Evolutionary conservation across 2,888 invertebrate genomes (phyloP), one percentile per base, ranked within the genome.

Genomic region (Caenorhabditis becei): DNA sequence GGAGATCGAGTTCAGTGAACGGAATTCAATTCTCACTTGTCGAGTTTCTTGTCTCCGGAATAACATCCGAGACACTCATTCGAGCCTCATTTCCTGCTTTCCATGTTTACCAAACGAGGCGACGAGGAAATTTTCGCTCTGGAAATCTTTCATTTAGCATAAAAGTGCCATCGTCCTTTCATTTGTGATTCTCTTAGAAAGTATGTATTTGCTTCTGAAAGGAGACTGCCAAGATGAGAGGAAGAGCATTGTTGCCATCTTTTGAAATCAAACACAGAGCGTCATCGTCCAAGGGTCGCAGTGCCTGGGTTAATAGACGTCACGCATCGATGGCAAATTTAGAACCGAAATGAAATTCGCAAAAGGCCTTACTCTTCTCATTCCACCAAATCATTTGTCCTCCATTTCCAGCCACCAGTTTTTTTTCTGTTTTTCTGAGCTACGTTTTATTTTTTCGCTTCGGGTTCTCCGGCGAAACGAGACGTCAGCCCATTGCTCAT

Each of bases 261-360:
- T 44, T 56, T 14, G 18, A 53, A 71, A 71, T 62, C 71, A 61
- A 61, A 62, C 62, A 63, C 26, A 47, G 26, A 41, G 24, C 26
- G 41, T n/a, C 35, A 24, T 53, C 23, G 53, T 41, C 16, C 32
- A 32, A 32, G 10, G 32, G 32, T 7, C 32, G n/a, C 32, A 7
- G 4, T 32, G 61, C 37, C 35, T 47, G 67, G 59, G 49, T 70
- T 61, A 62, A 61, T 71, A 61, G 70, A 71, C 70, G 70, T 71
- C 61, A 71, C 70, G 59, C 61, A 61, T 44, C 51, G 61, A 51
- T 41, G 70, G 26, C 61, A 62, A 61, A 71, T 62, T 71, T 53
- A 26, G 70, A 71, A 61, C 61, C 61, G 53, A 71, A 71, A 71
- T 71, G 70, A 71, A 61, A 71, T 44, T 71, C 61, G 49, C 51